Base-by-base conservation (phyloP, 2,113 vertebrate species). In the Callipepla squamata region DNA sequence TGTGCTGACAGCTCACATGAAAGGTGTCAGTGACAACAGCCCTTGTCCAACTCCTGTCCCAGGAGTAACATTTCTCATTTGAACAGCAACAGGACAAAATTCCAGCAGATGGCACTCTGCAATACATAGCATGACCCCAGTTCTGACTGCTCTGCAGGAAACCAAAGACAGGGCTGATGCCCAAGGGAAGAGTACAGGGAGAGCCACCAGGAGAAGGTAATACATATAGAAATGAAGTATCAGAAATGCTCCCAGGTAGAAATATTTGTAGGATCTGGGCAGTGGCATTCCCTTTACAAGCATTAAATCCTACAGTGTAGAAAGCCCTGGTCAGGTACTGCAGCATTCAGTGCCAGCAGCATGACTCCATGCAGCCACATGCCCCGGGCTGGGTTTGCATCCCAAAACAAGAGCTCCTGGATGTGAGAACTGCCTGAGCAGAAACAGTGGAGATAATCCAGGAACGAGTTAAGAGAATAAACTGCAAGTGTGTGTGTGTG, bases 301-400 rank as follows among this genome's bases (percentile, higher is more conserved):
- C 25, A 17, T 2, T 3, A 30, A 3, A 2, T 1, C 5, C 58
- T 66, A 75, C 21, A 1, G 42, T 1, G 3, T 2, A 13, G 65
- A 3, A 50, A 48, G 38, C 7, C 34, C 77, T 68, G 7, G 1
- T 47, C 0, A 0, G 5, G 72, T 45, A 4, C 58, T 2, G 59
- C 76, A 26, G 34, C 44, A 1, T 2, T 1, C 5, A 3, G 32
- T 1, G 2, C 3, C 47, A 21, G 75, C 66, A 32, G 42, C 59
- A 1, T 14, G 0, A 3, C 7, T 0, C 21, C 65, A 51, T 28
- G 0, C 38, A 1, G 66, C 40, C 61, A 0, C 0, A 9, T 65
- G 2, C 55, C 38, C n/a, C 17, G 8, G 2, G 9, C 32, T 5
- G 38, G 14, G 25, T 0, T 80, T 38, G 8, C 63, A 26, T 0